A percentile compares a stretch with the other conserved stretches of the same genome.
Conservation (phyloP, 2,888 invertebrate genomes). For the Morinoia aosen region DNA sequence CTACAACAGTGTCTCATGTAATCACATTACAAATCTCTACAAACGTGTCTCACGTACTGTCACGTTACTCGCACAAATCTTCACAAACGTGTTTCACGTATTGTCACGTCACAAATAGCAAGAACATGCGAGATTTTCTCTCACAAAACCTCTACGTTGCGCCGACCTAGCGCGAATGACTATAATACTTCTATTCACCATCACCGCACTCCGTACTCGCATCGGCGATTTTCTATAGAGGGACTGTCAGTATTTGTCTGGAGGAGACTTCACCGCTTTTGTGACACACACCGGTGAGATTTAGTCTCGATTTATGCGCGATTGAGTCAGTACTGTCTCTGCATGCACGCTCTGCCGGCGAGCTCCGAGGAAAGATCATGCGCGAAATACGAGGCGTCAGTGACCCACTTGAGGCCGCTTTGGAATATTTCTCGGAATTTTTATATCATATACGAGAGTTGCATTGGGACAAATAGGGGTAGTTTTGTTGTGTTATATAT, state of each 20-base stretch:
- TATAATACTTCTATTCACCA: background rate
- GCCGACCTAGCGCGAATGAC: background rate
- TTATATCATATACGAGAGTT: background rate
- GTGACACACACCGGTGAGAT: background rate
- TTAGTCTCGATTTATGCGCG: constrained; percentile 41
- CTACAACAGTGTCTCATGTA: too few species aligned
- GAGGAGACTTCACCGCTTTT: background rate
- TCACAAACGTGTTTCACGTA: background rate
- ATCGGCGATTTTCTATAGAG: constrained; percentile 7
- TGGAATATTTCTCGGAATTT: background rate
- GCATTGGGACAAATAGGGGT: background rate
- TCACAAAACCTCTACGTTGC: background rate
- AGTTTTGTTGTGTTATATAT: too few species aligned
- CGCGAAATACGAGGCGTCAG: background rate
- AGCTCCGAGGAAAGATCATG: background rate
- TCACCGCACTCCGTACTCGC: background rate
- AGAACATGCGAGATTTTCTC: background rate
- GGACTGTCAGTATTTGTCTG: constrained; percentile 23
- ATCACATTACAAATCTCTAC: too few species aligned
- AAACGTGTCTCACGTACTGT: background rate
- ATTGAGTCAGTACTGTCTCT: constrained; percentile 32
- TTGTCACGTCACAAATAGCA: background rate
- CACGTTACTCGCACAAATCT: background rate
- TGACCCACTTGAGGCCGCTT: background rate
- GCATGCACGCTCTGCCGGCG: background rate